Evolutionary conservation across 2,888 invertebrate genomes (phyloP), one percentile per base, ranked within the genome.

Genomic region (Apamea crenata): DNA sequence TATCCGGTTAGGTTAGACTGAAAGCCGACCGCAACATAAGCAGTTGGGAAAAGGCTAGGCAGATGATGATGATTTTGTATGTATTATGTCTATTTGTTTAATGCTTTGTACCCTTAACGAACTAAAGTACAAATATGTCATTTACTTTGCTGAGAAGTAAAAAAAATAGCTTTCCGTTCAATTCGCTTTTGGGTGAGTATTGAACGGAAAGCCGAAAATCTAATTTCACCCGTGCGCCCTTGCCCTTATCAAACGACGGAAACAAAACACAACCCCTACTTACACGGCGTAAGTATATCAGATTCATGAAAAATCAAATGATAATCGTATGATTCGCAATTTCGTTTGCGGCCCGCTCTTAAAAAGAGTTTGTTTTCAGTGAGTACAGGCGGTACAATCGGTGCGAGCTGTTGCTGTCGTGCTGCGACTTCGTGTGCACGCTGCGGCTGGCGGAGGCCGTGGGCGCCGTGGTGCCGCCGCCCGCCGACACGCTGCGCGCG

Each of bases 371-470:
- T 53, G 16, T 29, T 70, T n/a, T 68, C 90, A 96, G 96, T 0
- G 94, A 95, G 71, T 94, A 94, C 89, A 87, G 87, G 8, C 91
- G 92, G 0, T 95, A 92, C 89, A 92, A 94, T 81, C 94, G 95
- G 10, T 84, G 93, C 7, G 95, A 96, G 77, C 87, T 97, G 14
- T 87, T 97, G 36, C 89, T 97, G 10, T 95, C 97, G 0, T 97
- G 97, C 91, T 97, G 97, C 83, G 97, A 97, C 90, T 95, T 96
- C 90, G 93, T 97, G 44, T 97, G 97, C 79, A 92, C 92, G 18
- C 84, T 97, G n/a, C 88, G 90, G 10, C 89, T 97, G 63, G 74
- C 85, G 1, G 53, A 75, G 47, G 82, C 50, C 16, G 78, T 76
- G 0, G 87, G 88, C 1, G 69, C 59, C 18, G 84, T 89, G 3